Evolutionary conservation across 2,113 vertebrate genomes (phyloP), one percentile per base, ranked within the genome.

Genomic region (Tragulus kanchil): DNA sequence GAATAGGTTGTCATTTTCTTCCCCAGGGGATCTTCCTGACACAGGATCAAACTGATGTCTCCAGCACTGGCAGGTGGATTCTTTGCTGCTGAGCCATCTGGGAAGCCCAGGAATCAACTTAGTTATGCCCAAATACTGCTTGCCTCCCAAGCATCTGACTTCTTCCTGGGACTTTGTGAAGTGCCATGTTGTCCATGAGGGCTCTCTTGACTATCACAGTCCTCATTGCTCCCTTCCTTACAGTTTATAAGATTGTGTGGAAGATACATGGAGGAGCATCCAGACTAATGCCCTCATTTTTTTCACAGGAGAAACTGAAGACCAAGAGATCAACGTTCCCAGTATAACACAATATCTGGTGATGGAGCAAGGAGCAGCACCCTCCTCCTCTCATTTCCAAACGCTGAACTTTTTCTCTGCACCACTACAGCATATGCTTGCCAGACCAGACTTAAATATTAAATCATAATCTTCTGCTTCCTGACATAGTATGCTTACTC

Each of bases 301-400:
- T 97, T 82, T 95, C 90, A 89, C 52, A 94, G 73, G 67, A 96
- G 64, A 93, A 94, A 81, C 36, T 31, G 45, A 91, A 81, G 19
- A 86, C 81, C 92, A 85, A 84, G 89, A 96, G 62, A 87, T 83
- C 19, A 69, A 45, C 45, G 56, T 81, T 28, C 61, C 16, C 45
- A 54, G 59, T 26, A 59, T 31, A 85, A 78, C 36, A 90, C 28
- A 31, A 79, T 59, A 31, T 88, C 59, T 64, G 58, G 58, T 58
- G 48, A 85, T 69, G 67, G 77, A 82, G 21, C 85, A 64, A 48
- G 50, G 31, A 94, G 50, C 25, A 85, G 19, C 48, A 90, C 4
- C 36, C 59, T 45, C 45, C 15, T 65, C 26, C 28, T 92, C 25
- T 65, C 64, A 65, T 73, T 50, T 79, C 71, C 61, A 59, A 88